Evolutionary conservation across 2,888 invertebrate species (phyloP).

Genomic region (Ectropis crepuscularia): DNA sequence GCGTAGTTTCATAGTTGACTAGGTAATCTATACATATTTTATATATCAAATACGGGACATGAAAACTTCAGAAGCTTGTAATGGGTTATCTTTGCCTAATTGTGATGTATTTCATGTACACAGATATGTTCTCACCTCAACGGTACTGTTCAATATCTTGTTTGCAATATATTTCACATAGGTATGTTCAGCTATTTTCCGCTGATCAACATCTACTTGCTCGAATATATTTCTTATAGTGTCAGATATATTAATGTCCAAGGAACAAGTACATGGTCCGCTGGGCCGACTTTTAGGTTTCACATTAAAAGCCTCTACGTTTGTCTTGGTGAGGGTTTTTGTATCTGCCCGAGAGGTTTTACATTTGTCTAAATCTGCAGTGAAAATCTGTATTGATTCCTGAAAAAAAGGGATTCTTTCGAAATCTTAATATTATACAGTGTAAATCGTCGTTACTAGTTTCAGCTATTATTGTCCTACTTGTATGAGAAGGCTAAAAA

Average conservation of each 20-base stretch:
- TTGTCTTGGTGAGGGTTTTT: constrained; percentile 67
- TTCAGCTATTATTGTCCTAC: neutral
- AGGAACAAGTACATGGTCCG: constrained; percentile 74
- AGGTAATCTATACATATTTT: too few relatives aligned
- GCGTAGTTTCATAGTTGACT: too few relatives aligned
- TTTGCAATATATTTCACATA: constrained; percentile 75
- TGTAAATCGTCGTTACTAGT: too few relatives aligned
- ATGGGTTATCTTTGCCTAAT: too few relatives aligned
- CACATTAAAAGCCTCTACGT: constrained; percentile 70
- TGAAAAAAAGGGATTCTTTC: constrained; percentile 34
- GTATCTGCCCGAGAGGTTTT: constrained; percentile 53
- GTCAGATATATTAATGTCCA: constrained; percentile 72
- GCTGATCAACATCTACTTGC: constrained; percentile 73
- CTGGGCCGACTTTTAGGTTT: constrained; percentile 59
- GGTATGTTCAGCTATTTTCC: constrained; percentile 68
- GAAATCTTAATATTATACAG: neutral
- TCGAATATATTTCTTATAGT: constrained; percentile 77
- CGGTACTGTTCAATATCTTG: constrained; percentile 63
- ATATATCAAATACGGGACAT: too few relatives aligned
- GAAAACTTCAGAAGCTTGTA: too few relatives aligned
- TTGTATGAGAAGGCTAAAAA: too few relatives aligned
- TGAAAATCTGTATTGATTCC: constrained; percentile 61
- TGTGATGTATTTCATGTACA: too few relatives aligned
- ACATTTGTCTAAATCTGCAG: constrained; percentile 54
- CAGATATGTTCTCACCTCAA: constrained; percentile 59